These are phyloP conservation scores for Paraplagusia blochii DNA, from an alignment of 2,113 vertebrate species.

Conservation along the genomic window DNA sequence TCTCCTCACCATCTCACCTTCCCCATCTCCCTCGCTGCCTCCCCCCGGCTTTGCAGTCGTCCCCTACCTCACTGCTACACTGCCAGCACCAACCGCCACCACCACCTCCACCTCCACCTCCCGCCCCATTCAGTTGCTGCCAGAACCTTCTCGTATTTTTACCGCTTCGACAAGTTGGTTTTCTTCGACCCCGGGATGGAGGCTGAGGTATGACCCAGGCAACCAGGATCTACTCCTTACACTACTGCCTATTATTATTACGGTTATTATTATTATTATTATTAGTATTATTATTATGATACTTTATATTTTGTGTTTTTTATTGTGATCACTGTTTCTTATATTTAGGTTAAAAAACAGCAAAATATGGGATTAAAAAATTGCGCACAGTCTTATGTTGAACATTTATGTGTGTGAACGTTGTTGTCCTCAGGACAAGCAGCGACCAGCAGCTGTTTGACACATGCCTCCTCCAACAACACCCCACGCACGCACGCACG, in stretches of 20 bases:
- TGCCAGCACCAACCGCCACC: constrained; percentile 15
- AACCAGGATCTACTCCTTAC: constrained; percentile 71
- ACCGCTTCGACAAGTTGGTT: constrained; percentile 78
- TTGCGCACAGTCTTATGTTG: constrained; percentile 20
- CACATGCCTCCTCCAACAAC: constrained; percentile 31
- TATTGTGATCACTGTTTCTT: too few relatives aligned
- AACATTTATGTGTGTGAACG: constrained; percentile 36
- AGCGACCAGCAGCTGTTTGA: constrained; percentile 65
- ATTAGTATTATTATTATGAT: neutral
- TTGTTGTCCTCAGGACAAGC: constrained; percentile 59
- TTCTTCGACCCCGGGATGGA: constrained; percentile 69
- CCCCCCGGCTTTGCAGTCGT: constrained; percentile 35
- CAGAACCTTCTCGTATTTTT: constrained; percentile 71
- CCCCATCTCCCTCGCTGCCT: neutral
- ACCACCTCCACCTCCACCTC: constrained; percentile 15
- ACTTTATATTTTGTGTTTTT: constrained; percentile 12
- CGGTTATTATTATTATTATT: constrained; percentile 1
- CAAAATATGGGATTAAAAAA: too few relatives aligned
- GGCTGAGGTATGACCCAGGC: constrained; percentile 57
- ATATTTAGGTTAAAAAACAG: too few relatives aligned
- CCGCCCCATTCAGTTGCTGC: constrained; percentile 63
- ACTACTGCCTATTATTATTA: neutral
- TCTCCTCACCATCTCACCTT: constrained; percentile 59
- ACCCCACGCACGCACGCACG: constrained; percentile 6
- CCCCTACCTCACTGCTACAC: constrained; percentile 58